Percentiles rank a stretch among this genome's conserved stretches.
phyloP scores from a whole-genome alignment of 2,113 vertebrate genomes.

The Eulacestoma nigropectus region DNA sequence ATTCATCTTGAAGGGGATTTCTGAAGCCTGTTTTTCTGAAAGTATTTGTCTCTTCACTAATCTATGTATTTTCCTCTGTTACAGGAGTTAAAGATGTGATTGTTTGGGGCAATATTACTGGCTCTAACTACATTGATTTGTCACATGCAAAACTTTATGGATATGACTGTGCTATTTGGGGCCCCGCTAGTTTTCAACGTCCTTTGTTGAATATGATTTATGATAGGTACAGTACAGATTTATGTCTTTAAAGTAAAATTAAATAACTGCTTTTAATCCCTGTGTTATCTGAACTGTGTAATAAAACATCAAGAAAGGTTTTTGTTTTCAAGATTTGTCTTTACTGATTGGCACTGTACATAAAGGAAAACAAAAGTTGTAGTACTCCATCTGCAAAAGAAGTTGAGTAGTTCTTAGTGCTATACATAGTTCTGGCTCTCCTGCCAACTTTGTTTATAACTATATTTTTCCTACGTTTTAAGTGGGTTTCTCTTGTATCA shows the following conservation, averaged over 20 bases:
- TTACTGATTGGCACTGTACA: neutral
- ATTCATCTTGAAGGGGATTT: neutral
- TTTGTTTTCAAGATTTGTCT: neutral
- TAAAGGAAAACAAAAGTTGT: neutral
- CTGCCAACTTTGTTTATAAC: neutral
- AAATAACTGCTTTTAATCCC: neutral
- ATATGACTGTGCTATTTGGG: conserved; percentile 77
- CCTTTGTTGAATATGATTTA: conserved; percentile 72
- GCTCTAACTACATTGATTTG: conserved; percentile 82
- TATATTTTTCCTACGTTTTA: neutral
- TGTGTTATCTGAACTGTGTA: neutral
- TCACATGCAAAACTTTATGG: conserved; percentile 79
- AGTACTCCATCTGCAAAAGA: neutral
- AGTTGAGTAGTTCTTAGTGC: neutral
- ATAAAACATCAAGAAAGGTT: neutral
- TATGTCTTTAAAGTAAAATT: neutral
- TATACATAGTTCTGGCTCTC: neutral
- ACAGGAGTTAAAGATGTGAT: conserved; percentile 84
- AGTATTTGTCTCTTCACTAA: neutral
- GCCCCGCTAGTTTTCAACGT: conserved; percentile 75
- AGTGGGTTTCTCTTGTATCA: neutral
- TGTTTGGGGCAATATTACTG: conserved; percentile 90
- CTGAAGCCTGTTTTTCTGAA: neutral
- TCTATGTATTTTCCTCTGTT: neutral
- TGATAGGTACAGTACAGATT: conserved; percentile 74